phyloP scores from a whole-genome alignment of 2,888 invertebrate genomes.

The Ypsolopha scabrella region DNA sequence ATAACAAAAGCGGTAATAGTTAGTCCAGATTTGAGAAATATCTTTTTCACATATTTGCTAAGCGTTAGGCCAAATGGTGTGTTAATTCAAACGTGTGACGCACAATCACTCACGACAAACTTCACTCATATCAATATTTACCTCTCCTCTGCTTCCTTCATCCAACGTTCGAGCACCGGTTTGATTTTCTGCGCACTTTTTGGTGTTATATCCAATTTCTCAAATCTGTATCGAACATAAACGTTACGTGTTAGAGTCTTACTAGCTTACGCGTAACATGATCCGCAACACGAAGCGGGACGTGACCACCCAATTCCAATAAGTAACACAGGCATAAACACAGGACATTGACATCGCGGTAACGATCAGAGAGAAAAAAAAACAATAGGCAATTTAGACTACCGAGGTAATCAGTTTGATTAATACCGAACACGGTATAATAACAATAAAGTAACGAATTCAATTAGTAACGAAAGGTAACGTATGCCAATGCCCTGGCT shows the following conservation, averaged over 20 bases:
- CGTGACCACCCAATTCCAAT: conserved; percentile 40
- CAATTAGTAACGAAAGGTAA: conserved; percentile 66
- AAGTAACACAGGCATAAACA: conserved; percentile 58
- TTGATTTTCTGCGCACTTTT: conserved; percentile 99
- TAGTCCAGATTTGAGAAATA: conserved; percentile 71
- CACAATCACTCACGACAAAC: conserved; percentile 50
- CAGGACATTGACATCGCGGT: conserved; percentile 77
- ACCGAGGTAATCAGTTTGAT: conserved; percentile 66
- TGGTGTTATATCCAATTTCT: conserved; percentile 98
- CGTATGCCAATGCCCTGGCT: conserved; percentile 94
- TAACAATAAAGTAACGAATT: conserved; percentile 64
- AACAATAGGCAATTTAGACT: conserved; percentile 67
- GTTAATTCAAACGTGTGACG: conserved; percentile 42
- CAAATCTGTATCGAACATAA: conserved; percentile 86
- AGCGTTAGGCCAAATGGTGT: conserved; percentile 64
- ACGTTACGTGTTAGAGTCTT: conserved; percentile 55
- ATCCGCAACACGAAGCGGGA: not conserved
- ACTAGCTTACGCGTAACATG: not conserved
- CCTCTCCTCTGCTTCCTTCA: conserved; percentile 99
- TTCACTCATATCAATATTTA: conserved; percentile 61
- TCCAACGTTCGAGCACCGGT: conserved; percentile 98
- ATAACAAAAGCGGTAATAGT: conserved; percentile 44
- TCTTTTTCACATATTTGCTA: conserved; percentile 47
- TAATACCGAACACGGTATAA: conserved; percentile 53
- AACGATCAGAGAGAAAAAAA: conserved; percentile 55